Base-by-base conservation (phyloP, 2,797 vertebrate species). In the Urocyon cinereoargenteus region DNA sequence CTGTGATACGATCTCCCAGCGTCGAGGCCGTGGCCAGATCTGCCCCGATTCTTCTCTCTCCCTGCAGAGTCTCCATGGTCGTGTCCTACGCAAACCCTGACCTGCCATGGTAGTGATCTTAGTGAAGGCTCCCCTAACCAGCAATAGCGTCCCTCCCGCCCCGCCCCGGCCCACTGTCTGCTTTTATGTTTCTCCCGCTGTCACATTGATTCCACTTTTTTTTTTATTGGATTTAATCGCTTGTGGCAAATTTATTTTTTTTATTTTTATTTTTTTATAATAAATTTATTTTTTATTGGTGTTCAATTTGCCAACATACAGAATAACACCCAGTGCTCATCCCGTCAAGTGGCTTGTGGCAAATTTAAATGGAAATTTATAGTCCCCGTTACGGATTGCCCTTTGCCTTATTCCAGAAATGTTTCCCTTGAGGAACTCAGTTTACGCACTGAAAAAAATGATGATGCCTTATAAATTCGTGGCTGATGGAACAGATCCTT, bases 321-420 rank as follows among this genome's bases (percentile, higher is more conserved):
- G n/a, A n/a, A n/a, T n/a, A n/a, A n/a, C n/a, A n/a, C n/a, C n/a
- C n/a, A n/a, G n/a, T n/a, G n/a, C n/a, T n/a, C n/a, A n/a, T n/a
- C n/a, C n/a, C n/a, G n/a, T n/a, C n/a, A n/a, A n/a, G n/a, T n/a
- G n/a, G 83, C 18, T 77, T 0, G 0, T 45, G 82, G 53, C 64
- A 86, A 87, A 86, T 93, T 91, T 40, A 88, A 95, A 62, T 49
- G 73, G 81, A 94, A 91, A 94, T 92, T 51, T 81, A 90, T 96
- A 93, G 84, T 28, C 34, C 49, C 62, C 24, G 6, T 85, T 97
- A 93, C 55, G 61, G 81, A 84, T 90, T 70, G 51, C 22, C 57
- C 28, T 91, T 91, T 75, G n/a, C 83, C 59, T 94, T 92, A 64
- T 91, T 89, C 51, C 13, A 15, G 75, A 92, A 97, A 89, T 95